Conservation (phyloP, 2,797 vertebrate genomes). For the Austrolebias charrua region DNA sequence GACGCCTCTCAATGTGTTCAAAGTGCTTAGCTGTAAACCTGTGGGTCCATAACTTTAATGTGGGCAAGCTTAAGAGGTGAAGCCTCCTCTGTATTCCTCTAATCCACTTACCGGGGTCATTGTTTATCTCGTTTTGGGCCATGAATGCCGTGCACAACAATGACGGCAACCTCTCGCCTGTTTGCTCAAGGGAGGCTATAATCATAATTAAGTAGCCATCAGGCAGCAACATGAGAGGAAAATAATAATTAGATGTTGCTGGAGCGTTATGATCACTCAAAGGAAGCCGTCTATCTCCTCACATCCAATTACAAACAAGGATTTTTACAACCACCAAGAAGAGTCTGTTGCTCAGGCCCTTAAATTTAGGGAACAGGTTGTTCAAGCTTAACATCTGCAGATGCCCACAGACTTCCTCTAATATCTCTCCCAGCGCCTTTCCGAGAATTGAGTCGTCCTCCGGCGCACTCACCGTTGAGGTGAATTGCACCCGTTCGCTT, state of each 20-base stretch:
- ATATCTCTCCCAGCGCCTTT: slow-evolving; percentile 32
- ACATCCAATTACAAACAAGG: slow-evolving; percentile 53
- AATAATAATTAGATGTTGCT: slow-evolving; percentile 66
- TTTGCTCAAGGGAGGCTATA: slow-evolving; percentile 46
- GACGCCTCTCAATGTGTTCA: slow-evolving; percentile 18
- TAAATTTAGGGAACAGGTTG: slow-evolving; percentile 23
- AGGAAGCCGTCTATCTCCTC: slow-evolving; percentile 58
- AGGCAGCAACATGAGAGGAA: slow-evolving; percentile 53
- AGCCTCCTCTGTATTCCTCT: slow-evolving; percentile 13
- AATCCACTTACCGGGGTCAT: slow-evolving; percentile 31
- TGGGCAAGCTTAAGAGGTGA: slow-evolving; percentile 6
- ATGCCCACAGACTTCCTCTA: slow-evolving; percentile 42
- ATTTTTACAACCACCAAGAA: slow-evolving; percentile 20
- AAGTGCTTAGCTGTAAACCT: slow-evolving; percentile 14
- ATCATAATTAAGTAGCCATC: slow-evolving; percentile 62
- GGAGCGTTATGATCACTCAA: slow-evolving; percentile 50
- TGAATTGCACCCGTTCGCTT: slow-evolving; percentile 35
- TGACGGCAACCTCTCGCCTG: slow-evolving; percentile 46
- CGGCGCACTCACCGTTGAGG: slow-evolving; percentile 3
- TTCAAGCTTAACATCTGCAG: slow-evolving; percentile 30
- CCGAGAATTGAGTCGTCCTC: slow-evolving; percentile 15
- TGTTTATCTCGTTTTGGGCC: slow-evolving; percentile 25
- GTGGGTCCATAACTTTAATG: slow-evolving; percentile 6
- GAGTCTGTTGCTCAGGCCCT: slow-evolving; percentile 19
- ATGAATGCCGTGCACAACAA: slow-evolving; percentile 2